phyloP scores from a whole-genome alignment of 2,888 invertebrate species.

The Leptogaster cylindrica region DNA sequence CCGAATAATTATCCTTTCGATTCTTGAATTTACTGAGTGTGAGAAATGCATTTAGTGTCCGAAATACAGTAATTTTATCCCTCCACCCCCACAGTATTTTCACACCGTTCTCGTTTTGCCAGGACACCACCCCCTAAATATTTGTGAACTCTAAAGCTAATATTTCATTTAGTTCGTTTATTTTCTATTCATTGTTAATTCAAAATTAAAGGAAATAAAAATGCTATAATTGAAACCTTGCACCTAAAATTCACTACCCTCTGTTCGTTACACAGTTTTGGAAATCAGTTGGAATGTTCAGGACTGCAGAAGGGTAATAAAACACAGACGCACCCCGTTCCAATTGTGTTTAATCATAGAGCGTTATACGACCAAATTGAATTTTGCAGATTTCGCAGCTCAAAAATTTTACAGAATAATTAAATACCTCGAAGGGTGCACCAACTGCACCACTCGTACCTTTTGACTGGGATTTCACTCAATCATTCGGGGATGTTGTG shows the following conservation, averaged over 20 bases:
- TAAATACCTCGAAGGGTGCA: not conserved
- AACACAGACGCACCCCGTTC: not conserved
- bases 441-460: too few relatives aligned
- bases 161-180: constrained; percentile 9
- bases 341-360: not conserved
- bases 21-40: too few relatives aligned
- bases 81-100: too few relatives aligned
- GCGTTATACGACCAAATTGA: not conserved
- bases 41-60: too few relatives aligned
- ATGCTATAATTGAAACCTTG: constrained; percentile 3
- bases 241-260: constrained; percentile 6
- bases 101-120: not conserved
- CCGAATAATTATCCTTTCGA: too few relatives aligned
- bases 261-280: constrained; percentile 1
- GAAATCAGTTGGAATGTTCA: not conserved
- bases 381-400: not conserved
- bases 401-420: constrained; percentile 5
- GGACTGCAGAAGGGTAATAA: not conserved
- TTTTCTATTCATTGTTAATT: constrained; percentile 15
- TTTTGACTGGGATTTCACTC: too few relatives aligned
- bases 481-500: too few relatives aligned
- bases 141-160: constrained; percentile 5
- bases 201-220: constrained; percentile 15
- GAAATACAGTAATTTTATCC: too few relatives aligned
- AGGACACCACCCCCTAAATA: not conserved